Evolutionary conservation across 2,888 invertebrate species (phyloP), one percentile per base, ranked within the genome.

Genomic region (Eupithecia insigniata): DNA sequence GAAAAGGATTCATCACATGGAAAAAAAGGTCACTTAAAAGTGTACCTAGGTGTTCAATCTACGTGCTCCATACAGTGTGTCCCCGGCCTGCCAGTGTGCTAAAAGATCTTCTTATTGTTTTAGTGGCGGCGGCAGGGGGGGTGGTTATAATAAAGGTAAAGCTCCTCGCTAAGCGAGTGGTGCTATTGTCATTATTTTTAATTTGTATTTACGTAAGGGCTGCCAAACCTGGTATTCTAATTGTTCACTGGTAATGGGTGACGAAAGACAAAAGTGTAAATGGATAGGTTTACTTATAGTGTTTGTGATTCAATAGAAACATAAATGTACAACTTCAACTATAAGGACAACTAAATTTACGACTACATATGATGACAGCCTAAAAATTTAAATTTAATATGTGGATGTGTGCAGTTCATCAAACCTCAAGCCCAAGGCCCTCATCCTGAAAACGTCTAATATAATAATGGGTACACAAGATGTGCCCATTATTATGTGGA

Each of bases 81-180:
- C 92, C 93, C 94, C 93, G 90, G 95, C 95, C 95, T 95, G 95
- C 93, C 87, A 87, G 94, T 90, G 95, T 96, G 96, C 96, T 96
- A 96, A 96, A 96, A 95, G 95, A 95, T 95, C 95, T 95, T 96
- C 95, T 95, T 96, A 96, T 97, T 97, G 97, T 97, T 97, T 96
- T 97, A 97, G 98, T 97, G 97, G 98, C 97, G 97, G 97, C 97
- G 96, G 96, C 96, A 96, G 96, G 95, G 96, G 96, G 97, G 97
- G 98, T 97, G 97, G 97, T 97, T 98, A 95, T 97, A 97, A 97
- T 96, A 98, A 98, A 98, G 98, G 98, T 98, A 98, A 98, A 97
- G 96, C 96, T 96, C 96, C 95, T 96, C 95, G 95, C 95, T 94
- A 95, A 94, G 92, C 95, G 95, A 95, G 95, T 95, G 96, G 96